These are phyloP conservation scores for Eristalis tenax DNA, from an alignment of 2,888 invertebrate genomes.

Conservation along the genomic window DNA sequence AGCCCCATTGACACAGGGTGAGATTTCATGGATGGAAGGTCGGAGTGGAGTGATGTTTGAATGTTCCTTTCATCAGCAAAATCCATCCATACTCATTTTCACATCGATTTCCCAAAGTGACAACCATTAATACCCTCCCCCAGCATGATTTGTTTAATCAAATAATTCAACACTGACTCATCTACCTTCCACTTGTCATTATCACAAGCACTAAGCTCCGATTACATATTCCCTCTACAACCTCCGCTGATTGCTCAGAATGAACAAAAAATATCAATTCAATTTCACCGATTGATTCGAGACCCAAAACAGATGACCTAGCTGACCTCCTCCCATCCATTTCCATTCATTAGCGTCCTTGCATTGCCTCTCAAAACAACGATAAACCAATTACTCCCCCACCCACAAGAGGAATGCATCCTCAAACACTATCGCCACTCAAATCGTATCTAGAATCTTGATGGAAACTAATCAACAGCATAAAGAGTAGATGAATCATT, in stretches of 20 bases:
- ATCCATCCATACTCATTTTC: neutral
- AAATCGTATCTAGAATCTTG: neutral
- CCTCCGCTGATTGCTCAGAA: neutral
- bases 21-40: too few relatives aligned
- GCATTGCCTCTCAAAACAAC: neutral
- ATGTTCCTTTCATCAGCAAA: neutral
- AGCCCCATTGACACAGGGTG: too few relatives aligned
- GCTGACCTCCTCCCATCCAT: neutral
- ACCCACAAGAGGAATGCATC: neutral
- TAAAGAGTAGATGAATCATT: neutral
- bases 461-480: neutral
- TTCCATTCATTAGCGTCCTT: neutral
- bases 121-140: too few relatives aligned
- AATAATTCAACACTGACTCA: neutral
- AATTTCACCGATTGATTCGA: neutral
- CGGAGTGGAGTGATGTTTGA: too few relatives aligned
- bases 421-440: neutral
- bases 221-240: neutral
- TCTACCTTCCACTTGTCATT: neutral
- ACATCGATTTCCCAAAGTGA: neutral
- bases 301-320: neutral
- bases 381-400: neutral
- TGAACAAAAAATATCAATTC: neutral
- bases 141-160: neutral
- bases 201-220: neutral